Base-by-base conservation (phyloP, 2,888 invertebrate genomes). In the Agriotes lineatus region DNA sequence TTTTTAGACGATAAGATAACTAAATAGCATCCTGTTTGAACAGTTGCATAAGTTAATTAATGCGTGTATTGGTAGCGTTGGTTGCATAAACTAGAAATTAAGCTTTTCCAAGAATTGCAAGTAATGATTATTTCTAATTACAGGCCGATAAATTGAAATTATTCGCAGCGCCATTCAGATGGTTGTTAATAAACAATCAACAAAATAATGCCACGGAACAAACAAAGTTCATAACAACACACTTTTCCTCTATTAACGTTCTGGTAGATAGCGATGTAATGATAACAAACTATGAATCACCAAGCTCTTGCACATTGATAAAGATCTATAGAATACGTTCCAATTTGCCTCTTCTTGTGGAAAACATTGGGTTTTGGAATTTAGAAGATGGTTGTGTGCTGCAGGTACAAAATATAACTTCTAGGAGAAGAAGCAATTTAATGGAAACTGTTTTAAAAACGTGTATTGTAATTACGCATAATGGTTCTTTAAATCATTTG, bases 401-500 rank as follows among this genome's bases (percentile, higher is more conserved):
- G 6, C 18, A 42, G 20, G 12, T 0, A 10, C 33, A 2, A 0
- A 65, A 62, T 44, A 72, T 72, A 20, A 67, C 72, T 1, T 72
- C 85, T 4, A 76, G 83, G 67, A 80, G 87, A 63, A 82, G 90
- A 73, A 78, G 82, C 16, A 80, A 89, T 81, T 82, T 90, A 25
- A 75, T 82, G 30, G 82, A 85, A 45, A 83, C 81, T 35, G 81
- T 82, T 74, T 83, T 90, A 18, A 85, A 85, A 45, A 85, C 88
- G 22, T 87, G 88, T 69, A 86, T 88, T 66, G 90, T 90, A 5
- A 80, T 90, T 0, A 90, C 90, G 1, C 85, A 89, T 74, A 87
- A 87, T 70, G 87, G 89, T 72, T 88, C 88, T 56, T 82, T 88
- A 12, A 84, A 88, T 71, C 90, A 90, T 81, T 82, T 90, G 64